A percentile compares a stretch with the other conserved stretches of the same genome.
These are phyloP conservation scores for Solenodon paradoxus DNA, from an alignment of 2,113 vertebrate genomes.

Conservation along the genomic window DNA sequence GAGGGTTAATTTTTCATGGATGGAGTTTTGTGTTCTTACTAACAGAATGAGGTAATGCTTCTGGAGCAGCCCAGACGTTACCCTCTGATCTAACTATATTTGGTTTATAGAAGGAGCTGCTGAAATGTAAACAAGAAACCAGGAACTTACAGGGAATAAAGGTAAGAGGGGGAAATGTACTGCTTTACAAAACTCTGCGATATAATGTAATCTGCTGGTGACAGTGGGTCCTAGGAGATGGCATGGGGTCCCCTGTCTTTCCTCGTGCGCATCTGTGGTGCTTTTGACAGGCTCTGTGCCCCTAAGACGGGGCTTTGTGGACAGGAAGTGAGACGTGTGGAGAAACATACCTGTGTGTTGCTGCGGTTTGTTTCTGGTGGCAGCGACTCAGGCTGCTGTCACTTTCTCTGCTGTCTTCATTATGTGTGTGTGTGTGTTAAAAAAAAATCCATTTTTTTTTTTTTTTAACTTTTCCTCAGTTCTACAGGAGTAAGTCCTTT, in stretches of 20 bases:
- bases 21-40: slow-evolving; percentile 44
- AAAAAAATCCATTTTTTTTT: not conserved
- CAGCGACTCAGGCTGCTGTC: not conserved
- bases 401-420: not conserved
- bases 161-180: slow-evolving; percentile 80
- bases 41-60: slow-evolving; percentile 31
- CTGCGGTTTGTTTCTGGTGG: not conserved
- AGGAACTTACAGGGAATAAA: slow-evolving; percentile 95
- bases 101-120: slow-evolving; percentile 91
- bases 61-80: slow-evolving; percentile 28
- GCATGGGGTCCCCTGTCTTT: not conserved
- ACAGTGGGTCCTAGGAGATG: not conserved
- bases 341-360: not conserved
- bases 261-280: not conserved
- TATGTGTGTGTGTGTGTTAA: not conserved
- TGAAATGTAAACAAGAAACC: slow-evolving; percentile 93
- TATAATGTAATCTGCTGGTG: not conserved
- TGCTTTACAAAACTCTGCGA: not conserved
- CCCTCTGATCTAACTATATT: slow-evolving; percentile 68
- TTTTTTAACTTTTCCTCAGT: not conserved
- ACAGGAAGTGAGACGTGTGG: not conserved
- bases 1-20: slow-evolving; percentile 31
- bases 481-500: not conserved
- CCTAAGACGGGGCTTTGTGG: not conserved
- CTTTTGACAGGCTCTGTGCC: not conserved